Conservation (phyloP, 2,888 invertebrate species). For the Drosophila sordidula region DNA sequence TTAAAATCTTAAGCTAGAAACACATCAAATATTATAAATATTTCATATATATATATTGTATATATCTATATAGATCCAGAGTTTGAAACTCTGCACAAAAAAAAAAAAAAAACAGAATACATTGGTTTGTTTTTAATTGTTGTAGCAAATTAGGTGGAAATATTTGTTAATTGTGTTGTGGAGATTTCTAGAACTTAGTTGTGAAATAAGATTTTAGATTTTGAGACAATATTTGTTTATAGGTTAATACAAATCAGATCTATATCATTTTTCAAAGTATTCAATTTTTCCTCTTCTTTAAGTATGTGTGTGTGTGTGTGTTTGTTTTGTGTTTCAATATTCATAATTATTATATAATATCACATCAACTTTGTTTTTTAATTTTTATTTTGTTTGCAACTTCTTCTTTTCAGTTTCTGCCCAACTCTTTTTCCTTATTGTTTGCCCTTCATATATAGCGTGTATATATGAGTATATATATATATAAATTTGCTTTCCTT, state of each 20-base stretch:
- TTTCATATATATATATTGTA: conserved; percentile 54
- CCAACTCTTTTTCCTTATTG: conserved; percentile 45
- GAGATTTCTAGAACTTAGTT: conserved; percentile 11
- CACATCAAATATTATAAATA: conserved; percentile 79
- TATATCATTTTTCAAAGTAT: conserved; percentile 10
- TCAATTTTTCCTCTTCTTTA: conserved; percentile 7
- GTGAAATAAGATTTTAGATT: conserved; percentile 13
- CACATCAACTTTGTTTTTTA: conserved; percentile 84
- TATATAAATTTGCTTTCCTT: conserved; percentile 35
- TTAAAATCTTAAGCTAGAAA: conserved; percentile 80
- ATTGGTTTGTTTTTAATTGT: conserved; percentile 17
- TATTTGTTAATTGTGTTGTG: conserved; percentile 5
- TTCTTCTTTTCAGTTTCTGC: conserved; percentile 16
- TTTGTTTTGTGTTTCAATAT: conserved; percentile 61
- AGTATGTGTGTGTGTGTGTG: conserved; percentile 29
- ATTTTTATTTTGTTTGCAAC: conserved; percentile 38
- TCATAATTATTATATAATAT: conserved; percentile 83
- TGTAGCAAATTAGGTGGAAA: conserved; percentile 37
- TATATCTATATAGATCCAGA: conserved; percentile 49
- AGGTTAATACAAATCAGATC: conserved; percentile 7
- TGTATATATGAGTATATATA: conserved; percentile 23
- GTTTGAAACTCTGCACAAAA: conserved; percentile 66
- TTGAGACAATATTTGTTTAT: conserved; percentile 7
- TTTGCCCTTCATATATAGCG: conserved; percentile 32
- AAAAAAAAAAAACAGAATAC: conserved; percentile 31